These are phyloP conservation scores for Colius striatus DNA, from an alignment of 2,113 vertebrate species.

Conservation along the genomic window DNA sequence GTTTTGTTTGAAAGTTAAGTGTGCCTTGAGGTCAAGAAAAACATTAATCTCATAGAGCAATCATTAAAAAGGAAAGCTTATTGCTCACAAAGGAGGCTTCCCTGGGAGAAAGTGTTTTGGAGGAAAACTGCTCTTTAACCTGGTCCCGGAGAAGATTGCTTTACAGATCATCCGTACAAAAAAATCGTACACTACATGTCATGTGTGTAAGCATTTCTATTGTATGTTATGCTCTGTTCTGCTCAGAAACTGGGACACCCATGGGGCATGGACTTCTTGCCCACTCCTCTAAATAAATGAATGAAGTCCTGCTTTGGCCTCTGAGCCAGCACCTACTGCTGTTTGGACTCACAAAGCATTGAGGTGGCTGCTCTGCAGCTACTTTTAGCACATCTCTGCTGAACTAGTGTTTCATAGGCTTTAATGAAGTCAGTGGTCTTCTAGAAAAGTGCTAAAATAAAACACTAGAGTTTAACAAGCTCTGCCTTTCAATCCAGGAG, in stretches of 20 bases:
- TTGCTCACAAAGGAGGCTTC: background rate
- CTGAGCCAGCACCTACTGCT: background rate
- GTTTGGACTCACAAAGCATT: accelerated
- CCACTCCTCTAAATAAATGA: background rate
- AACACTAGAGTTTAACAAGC: background rate
- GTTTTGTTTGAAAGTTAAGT: slow-evolving; percentile 6
- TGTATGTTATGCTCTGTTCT: background rate
- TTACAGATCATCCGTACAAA: background rate
- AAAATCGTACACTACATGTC: too few species aligned
- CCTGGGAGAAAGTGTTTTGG: background rate
- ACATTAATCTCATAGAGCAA: slow-evolving; percentile 46
- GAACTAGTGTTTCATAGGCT: background rate
- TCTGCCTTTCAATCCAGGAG: background rate
- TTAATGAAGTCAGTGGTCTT: background rate
- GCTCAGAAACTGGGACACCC: background rate
- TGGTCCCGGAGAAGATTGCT: background rate
- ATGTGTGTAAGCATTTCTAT: accelerated
- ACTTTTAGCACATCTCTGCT: accelerated
- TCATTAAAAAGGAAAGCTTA: slow-evolving; percentile 31
- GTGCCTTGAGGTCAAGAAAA: slow-evolving; percentile 33
- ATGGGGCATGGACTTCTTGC: accelerated
- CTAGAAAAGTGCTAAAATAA: background rate
- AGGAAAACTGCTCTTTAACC: background rate
- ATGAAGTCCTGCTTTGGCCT: background rate
- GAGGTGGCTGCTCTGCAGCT: background rate